Evolutionary conservation across 2,113 vertebrate species (phyloP), one percentile per base, ranked within the genome.

Genomic region (Pleuronectes platessa): DNA sequence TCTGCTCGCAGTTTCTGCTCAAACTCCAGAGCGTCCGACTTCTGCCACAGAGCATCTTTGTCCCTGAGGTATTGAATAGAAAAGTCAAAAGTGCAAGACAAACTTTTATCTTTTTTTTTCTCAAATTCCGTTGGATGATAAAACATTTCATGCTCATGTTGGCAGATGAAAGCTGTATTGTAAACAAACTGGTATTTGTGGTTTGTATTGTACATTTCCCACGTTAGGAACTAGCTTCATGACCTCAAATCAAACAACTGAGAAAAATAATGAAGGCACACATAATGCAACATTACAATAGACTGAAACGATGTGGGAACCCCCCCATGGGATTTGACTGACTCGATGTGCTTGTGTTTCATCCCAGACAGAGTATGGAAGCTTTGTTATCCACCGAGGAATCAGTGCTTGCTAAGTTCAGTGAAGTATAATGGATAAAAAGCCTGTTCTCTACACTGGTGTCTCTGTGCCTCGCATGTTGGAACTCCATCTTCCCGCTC

Each of bases 41-140:
- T 99, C 88, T 99, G 97, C 97, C 97, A 99, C 68, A 99, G 93
- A 55, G 96, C 95, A 84, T 99, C 98, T 88, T 99, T 99, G 89
- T 99, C 97, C 92, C 98, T 99, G 89, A 47, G 18, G 14, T 3
- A 59, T 37, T 9, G 4, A 27, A 73, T 11, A 31, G 31, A 31
- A 31, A 31, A 31, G 31, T 7, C 31, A 31, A 31, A 31, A 85
- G 11, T 42, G 12, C 56, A 85, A 18, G 5, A 49, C 2, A 58
- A 35, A 61, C 18, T 13, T 40, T 10, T 12, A 40, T 47, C 27
- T 14, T 12, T 11, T 45, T 45, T 45, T 15, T 11, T 12, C 4
- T 56, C 54, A 54, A 23, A n/a, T n/a, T 54, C 53, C 11, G 7
- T 51, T 18, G 20, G 51, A 54, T 54, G 51, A 4, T 54, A n/a